Base-by-base conservation (phyloP, 1,140 invertebrate species). In the Aleiodes sp. region DNA sequence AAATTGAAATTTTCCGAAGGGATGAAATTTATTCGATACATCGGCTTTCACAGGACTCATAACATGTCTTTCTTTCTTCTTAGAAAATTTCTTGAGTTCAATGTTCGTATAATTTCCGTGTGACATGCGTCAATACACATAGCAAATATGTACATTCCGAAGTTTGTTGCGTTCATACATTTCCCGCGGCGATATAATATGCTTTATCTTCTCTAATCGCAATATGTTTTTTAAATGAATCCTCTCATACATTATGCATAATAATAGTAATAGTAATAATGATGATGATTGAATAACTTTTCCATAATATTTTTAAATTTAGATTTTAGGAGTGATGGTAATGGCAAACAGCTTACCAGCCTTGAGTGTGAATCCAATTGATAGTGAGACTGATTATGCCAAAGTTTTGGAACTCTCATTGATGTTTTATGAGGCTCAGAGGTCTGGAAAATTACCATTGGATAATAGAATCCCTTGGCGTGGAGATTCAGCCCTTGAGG, bases 391-490 rank as follows among this genome's bases (percentile, higher is more conserved):
- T 69, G 84, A 91, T 78, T 91, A 90, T 71, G 82, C 78, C 9
- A 76, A 86, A 71, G 88, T 87, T 1, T 67, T 91, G 52, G 75
- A 78, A 57, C 76, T 88, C 43, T 91, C 90, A 4, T 80, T 91
- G 33, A 75, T 91, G 65, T 92, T 91, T 79, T 92, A 90, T 78
- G 89, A 91, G 76, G 89, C 90, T 2, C 90, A 92, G 76, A 82
- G 90, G 65, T 91, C 89, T 3, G 91, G 90, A n/a, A 84, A 84
- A 46, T 83, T 92, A 6, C 88, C 89, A 0, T 73, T 78, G 2
- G 80, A 87, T 68, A 89, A 89, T 74, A 80, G 88, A 10, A 87
- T 92, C 33, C 73, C 82, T 2, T 91, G 90, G 89, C 82, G 90
- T 68, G 81, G 84, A 0, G 88, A 91, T 79, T 91, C 90, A 0